Evolutionary conservation across 2,888 invertebrate genomes (phyloP).

Genomic region (Harpagoxenus sublaevis): DNA sequence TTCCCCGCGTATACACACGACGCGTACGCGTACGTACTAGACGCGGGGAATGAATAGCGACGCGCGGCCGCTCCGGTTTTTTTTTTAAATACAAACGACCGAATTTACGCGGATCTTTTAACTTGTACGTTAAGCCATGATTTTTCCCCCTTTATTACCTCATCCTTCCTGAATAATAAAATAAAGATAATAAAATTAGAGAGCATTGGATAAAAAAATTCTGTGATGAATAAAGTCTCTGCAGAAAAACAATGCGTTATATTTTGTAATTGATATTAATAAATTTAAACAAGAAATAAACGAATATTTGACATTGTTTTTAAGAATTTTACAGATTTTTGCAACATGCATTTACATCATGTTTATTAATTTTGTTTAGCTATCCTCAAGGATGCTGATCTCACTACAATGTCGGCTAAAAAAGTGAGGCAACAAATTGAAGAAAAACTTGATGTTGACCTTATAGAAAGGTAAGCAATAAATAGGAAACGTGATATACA

Average conservation of each 20-base stretch:
- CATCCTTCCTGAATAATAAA: not conserved
- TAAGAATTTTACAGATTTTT: not conserved
- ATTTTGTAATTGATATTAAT: not conserved
- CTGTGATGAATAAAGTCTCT: constrained; percentile 1
- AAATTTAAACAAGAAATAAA: not conserved
- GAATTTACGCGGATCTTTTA: not conserved
- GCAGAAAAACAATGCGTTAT: not conserved
- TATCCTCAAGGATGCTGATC: constrained; percentile 95
- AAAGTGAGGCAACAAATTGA: constrained; percentile 95
- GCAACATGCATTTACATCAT: not conserved
- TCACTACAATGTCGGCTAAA: constrained; percentile 94
- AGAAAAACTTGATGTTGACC: constrained; percentile 92
- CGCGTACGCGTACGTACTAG: too few species aligned
- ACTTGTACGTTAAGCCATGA: not conserved
- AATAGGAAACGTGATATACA: not conserved
- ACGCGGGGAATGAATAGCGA: not conserved
- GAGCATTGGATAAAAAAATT: not conserved
- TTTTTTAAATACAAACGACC: not conserved
- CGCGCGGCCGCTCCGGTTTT: not conserved
- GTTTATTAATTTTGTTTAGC: constrained; percentile 87
- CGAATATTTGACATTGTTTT: not conserved
- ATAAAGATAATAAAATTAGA: not conserved
- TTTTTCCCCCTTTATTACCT: not conserved
- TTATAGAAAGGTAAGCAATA: constrained; percentile 88
- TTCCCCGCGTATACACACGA: not conserved